phyloP scores from a whole-genome alignment of 2,797 vertebrate species.

The Anomalospiza imberbis region DNA sequence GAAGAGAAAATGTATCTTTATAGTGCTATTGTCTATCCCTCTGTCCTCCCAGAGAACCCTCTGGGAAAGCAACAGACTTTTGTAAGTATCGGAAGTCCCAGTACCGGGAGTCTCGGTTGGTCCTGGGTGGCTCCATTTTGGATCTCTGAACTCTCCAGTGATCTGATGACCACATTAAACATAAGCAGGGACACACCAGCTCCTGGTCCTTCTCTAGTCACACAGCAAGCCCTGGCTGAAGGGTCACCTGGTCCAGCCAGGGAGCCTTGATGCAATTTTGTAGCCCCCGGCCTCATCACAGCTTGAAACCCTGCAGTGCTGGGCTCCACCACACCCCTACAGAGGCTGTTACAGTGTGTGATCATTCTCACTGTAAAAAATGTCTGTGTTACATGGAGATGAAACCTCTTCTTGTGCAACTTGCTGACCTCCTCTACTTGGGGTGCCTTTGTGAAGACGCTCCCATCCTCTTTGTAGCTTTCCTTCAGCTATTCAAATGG shows the following conservation, averaged over 20 bases:
- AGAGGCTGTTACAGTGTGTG: not conserved
- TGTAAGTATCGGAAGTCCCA: rapidly evolving
- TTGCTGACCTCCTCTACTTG: not conserved
- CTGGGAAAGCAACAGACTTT: not conserved
- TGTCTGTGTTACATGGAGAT: not conserved
- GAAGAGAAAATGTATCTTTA: not conserved
- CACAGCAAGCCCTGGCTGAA: not conserved
- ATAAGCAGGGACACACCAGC: not conserved
- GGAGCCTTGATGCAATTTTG: not conserved
- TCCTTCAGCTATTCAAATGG: not conserved
- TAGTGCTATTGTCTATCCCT: not conserved
- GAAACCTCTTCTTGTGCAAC: not conserved
- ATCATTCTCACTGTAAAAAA: not conserved
- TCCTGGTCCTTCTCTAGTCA: not conserved
- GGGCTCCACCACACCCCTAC: not conserved
- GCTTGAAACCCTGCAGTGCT: not conserved
- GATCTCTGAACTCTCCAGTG: not conserved
- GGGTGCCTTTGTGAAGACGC: not conserved
- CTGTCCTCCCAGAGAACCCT: not conserved
- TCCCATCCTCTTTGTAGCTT: not conserved
- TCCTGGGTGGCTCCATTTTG: not conserved
- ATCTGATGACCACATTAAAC: not conserved
- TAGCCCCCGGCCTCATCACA: not conserved
- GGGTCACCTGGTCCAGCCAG: not conserved
- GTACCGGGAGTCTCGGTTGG: rapidly evolving